phyloP scores from a whole-genome alignment of 2,888 invertebrate species.

The Chymomyza caudatula region DNA sequence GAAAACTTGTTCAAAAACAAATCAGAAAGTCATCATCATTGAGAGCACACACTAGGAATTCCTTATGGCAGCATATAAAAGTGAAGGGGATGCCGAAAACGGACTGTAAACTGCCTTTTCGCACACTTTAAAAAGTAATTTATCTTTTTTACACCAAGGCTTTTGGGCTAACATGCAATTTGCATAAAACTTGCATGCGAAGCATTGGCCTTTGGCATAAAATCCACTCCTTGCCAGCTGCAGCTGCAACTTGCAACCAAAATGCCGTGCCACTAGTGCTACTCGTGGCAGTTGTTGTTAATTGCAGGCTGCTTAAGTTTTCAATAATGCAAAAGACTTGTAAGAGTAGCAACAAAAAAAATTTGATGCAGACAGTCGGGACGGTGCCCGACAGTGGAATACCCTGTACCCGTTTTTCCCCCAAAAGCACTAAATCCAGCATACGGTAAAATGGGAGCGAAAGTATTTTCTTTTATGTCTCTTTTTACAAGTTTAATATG shows the following conservation, averaged over 20 bases:
- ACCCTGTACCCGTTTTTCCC: too few species aligned
- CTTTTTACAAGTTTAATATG: too few species aligned
- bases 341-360: constrained; percentile 13
- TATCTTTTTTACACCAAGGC: constrained; percentile 44
- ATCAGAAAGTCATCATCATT: constrained; percentile 65
- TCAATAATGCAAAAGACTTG: constrained; percentile 63
- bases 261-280: constrained; percentile 13
- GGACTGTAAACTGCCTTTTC: constrained; percentile 25
- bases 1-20: constrained; percentile 60
- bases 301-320: constrained; percentile 45
- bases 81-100: neutral
- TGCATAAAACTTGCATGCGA: constrained; percentile 61
- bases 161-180: constrained; percentile 44
- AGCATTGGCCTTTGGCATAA: constrained; percentile 46
- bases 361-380: too few species aligned
- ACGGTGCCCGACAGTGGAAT: too few species aligned
- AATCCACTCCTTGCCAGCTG: constrained; percentile 48
- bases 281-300: constrained; percentile 10
- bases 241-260: constrained; percentile 24
- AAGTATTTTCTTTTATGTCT: too few species aligned
- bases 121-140: constrained; percentile 62
- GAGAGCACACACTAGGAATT: constrained; percentile 7
- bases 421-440: too few species aligned
- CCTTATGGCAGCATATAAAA: neutral
- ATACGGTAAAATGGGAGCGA: too few species aligned